phyloP scores from a whole-genome alignment of 2,888 invertebrate genomes.

The Chloroclystis v-ata region DNA sequence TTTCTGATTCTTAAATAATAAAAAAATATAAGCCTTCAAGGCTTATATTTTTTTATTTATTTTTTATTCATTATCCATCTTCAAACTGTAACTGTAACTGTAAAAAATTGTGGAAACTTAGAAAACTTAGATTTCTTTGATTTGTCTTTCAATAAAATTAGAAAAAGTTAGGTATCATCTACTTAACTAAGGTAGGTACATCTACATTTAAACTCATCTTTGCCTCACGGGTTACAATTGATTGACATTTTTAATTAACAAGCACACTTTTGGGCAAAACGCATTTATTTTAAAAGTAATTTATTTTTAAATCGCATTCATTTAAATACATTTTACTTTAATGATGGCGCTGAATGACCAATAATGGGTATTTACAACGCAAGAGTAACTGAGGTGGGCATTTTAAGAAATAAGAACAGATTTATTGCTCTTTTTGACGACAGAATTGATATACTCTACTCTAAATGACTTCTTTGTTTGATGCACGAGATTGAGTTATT shows the following conservation, averaged over 20 bases:
- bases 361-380: conserved; percentile 9
- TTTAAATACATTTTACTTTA: conserved; percentile 18
- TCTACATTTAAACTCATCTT: conserved; percentile 29
- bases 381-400: conserved; percentile 3
- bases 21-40: no score
- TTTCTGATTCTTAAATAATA: no score
- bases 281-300: conserved; percentile 16
- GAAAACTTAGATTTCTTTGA: no score
- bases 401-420: not conserved
- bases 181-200: not conserved
- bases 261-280: conserved; percentile 39
- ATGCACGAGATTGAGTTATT: no score
- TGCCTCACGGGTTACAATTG: conserved; percentile 39
- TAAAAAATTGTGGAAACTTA: no score
- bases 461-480: no score
- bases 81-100: no score
- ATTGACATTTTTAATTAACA: conserved; percentile 72
- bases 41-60: no score
- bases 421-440: not conserved
- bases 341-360: conserved; percentile 14
- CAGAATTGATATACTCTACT: not conserved
- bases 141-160: no score
- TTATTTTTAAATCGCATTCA: conserved; percentile 8
- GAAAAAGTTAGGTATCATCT: no score
- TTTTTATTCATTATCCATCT: no score